phyloP scores from a whole-genome alignment of 2,888 invertebrate genomes.

The Dyspetes luteomarginatus region DNA sequence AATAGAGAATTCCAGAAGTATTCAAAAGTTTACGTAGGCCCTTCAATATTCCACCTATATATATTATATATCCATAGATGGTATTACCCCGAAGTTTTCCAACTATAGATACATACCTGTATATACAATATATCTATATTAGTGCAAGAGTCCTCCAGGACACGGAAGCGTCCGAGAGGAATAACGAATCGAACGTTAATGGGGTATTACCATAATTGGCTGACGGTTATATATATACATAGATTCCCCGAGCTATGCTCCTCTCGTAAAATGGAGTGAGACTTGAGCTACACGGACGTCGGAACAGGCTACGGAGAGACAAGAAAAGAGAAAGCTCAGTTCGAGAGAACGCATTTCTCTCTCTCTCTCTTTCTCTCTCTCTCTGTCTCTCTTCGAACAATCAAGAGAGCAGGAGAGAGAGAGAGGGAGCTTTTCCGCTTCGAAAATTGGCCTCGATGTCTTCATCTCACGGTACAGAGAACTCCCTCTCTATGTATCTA shows the following conservation, averaged over 20 bases:
- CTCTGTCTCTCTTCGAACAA: conserved; percentile 38
- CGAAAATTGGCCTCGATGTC: conserved; percentile 76
- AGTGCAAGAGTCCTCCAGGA: conserved; percentile 4
- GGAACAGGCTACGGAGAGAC: conserved; percentile 43
- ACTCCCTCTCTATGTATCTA: conserved; percentile 21
- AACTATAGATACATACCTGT: background rate
- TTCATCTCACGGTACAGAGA: conserved; percentile 70
- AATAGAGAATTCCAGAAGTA: background rate
- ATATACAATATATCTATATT: conserved; percentile 10
- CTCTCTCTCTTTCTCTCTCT: conserved; percentile 20
- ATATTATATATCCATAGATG: conserved; percentile 13
- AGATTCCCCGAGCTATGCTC: conserved; percentile 29
- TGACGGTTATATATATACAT: conserved; percentile 46
- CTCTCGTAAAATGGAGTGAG: conserved; percentile 36
- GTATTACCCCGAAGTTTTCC: background rate
- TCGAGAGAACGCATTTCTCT: conserved; percentile 39
- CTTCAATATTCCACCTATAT: conserved; percentile 19
- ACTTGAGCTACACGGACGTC: conserved; percentile 39
- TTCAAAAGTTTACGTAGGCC: conserved; percentile 20
- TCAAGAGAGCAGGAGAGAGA: conserved; percentile 27
- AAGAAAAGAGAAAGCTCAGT: conserved; percentile 59
- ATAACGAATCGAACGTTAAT: conserved; percentile 68
- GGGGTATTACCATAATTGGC: conserved; percentile 73
- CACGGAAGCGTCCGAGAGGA: conserved; percentile 64
- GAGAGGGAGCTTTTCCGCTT: conserved; percentile 23